Evolutionary conservation across 2,888 invertebrate species (phyloP).

Genomic region (Aproaerema taeniolella): DNA sequence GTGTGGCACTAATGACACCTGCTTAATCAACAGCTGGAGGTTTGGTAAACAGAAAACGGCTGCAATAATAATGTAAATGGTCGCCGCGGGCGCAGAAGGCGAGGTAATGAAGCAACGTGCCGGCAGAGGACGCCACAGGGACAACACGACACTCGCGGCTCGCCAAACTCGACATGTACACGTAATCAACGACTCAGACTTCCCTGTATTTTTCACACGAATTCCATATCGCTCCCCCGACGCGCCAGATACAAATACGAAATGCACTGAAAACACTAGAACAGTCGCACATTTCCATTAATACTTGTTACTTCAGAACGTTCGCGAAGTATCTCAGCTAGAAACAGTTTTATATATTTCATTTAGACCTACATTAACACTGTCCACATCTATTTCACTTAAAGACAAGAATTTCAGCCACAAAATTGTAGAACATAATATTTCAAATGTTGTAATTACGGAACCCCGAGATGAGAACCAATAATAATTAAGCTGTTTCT

Average conservation of each 20-base stretch:
- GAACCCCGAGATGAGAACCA: constrained; percentile 4
- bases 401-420: too few species aligned
- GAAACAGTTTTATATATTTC: constrained; percentile 5
- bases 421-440: too few species aligned
- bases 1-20: not conserved
- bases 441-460: constrained; percentile 7
- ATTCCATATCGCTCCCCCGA: constrained; percentile 19
- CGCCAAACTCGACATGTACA: constrained; percentile 30
- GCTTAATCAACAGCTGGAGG: not conserved
- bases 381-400: too few species aligned
- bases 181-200: constrained; percentile 31
- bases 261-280: constrained; percentile 4
- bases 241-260: constrained; percentile 9
- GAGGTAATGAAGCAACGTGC: constrained; percentile 10
- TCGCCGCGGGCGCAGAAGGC: constrained; percentile 7
- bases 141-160: constrained; percentile 24
- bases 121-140: constrained; percentile 23
- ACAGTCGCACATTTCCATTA: constrained; percentile 1
- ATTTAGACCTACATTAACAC: too few species aligned
- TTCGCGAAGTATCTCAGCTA: constrained; percentile 3
- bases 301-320: constrained; percentile 10
- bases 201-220: constrained; percentile 18
- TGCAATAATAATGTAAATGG: constrained; percentile 11
- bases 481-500: constrained; percentile 15
- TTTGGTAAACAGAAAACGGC: not conserved